Evolutionary conservation across 2,113 vertebrate species (phyloP).

Genomic region (Macrotus californicus): DNA sequence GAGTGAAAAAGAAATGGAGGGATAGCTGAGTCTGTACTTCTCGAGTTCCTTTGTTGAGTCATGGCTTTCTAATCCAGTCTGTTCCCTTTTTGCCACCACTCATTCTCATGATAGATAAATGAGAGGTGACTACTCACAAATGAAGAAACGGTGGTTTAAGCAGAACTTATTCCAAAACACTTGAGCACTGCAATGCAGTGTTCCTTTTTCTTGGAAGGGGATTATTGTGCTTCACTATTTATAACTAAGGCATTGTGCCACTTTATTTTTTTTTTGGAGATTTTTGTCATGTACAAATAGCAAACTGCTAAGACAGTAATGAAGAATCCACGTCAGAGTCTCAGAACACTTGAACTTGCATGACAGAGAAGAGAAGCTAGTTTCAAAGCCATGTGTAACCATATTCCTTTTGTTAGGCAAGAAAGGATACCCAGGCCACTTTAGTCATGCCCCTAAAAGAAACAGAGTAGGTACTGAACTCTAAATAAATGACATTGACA

Average conservation of each 20-base stretch:
- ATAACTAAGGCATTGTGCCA: not conserved
- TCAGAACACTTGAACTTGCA: not conserved
- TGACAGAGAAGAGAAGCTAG: not conserved
- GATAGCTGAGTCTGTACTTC: not conserved
- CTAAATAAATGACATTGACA: not conserved
- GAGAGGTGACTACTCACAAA: conserved; percentile 29
- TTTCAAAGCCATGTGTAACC: not conserved
- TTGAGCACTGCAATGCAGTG: conserved; percentile 5
- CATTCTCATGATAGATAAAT: conserved; percentile 36
- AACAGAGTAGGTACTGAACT: not conserved
- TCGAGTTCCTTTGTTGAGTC: conserved; percentile 26
- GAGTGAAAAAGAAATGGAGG: conserved; percentile 41
- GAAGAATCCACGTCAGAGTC: not conserved
- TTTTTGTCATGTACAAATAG: conserved; percentile 16
- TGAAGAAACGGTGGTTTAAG: not conserved
- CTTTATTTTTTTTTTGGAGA: not conserved
- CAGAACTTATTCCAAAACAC: conserved; percentile 3
- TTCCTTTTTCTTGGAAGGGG: conserved; percentile 23
- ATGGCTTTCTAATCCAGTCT: conserved; percentile 28
- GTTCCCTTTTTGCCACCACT: not conserved
- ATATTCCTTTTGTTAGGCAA: not conserved
- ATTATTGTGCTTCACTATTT: not conserved
- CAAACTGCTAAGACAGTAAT: not conserved
- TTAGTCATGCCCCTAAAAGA: not conserved
- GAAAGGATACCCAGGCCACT: not conserved